Percentiles rank a stretch among this genome's conserved stretches.
These are phyloP conservation scores for Catostomus latipinnis DNA, from an alignment of 2,797 vertebrate genomes.

Conservation along the genomic window DNA sequence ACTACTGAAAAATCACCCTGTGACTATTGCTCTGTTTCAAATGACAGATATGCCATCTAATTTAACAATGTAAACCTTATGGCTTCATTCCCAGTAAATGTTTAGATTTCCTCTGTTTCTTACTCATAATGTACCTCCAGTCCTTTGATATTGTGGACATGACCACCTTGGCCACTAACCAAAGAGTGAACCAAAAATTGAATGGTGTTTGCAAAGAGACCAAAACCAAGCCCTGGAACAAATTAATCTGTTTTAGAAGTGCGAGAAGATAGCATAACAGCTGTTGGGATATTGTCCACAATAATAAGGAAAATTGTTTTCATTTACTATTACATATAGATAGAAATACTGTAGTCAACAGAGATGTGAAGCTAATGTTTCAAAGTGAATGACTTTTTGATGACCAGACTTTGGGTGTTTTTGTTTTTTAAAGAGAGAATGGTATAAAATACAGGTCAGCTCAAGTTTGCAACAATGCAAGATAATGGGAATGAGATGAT, in stretches of 20 bases:
- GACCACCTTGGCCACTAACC: slow-evolving; percentile 41
- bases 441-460: slow-evolving; percentile 47
- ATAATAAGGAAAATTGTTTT: slow-evolving; percentile 1
- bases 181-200: slow-evolving; percentile 62
- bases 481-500: slow-evolving; percentile 14
- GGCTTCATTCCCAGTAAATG: background rate
- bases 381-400: background rate
- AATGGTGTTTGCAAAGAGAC: slow-evolving; percentile 35
- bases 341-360: background rate
- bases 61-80: background rate
- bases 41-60: too few relatives aligned
- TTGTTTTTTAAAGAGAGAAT: slow-evolving; percentile 62
- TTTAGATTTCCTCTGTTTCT: slow-evolving; percentile 20
- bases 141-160: background rate
- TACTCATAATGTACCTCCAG: background rate
- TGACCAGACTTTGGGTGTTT: slow-evolving; percentile 16
- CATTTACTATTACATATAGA: background rate
- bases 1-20: slow-evolving; percentile 33
- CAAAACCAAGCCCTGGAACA: slow-evolving; percentile 35
- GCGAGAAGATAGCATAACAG: background rate
- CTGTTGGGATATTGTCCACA: slow-evolving; percentile 1
- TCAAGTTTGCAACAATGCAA: background rate
- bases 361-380: background rate
- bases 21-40: background rate
- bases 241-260: slow-evolving; percentile 1